Evolutionary conservation across 1,140 invertebrate genomes (phyloP).

Genomic region (Melitaea cinxia): DNA sequence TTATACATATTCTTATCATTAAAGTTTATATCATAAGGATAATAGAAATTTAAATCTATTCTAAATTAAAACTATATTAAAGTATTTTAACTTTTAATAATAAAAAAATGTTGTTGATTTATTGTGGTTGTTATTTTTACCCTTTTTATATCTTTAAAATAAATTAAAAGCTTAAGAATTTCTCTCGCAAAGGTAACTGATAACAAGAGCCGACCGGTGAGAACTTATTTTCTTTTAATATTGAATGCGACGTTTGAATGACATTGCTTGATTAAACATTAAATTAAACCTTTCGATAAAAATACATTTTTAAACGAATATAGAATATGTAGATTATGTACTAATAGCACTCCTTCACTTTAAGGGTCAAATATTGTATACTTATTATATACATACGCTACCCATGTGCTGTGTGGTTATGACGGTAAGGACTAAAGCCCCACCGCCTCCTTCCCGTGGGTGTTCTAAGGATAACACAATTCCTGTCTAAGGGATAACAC

Average conservation of each 20-base stretch:
- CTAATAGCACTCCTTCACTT: conserved; percentile 3
- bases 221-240: conserved; percentile 26
- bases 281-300: conserved; percentile 25
- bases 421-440: too few relatives aligned
- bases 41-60: too few relatives aligned
- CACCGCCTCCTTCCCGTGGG: too few relatives aligned
- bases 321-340: conserved; percentile 4
- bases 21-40: too few relatives aligned
- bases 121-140: background rate
- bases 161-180: conserved; percentile 26
- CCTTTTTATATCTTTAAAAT: conserved; percentile 3
- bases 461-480: too few relatives aligned
- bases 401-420: too few relatives aligned
- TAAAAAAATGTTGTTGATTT: background rate
- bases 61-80: too few relatives aligned
- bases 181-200: conserved; percentile 15
- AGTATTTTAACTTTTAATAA: too few relatives aligned
- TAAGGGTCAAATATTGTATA: background rate
- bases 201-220: conserved; percentile 13
- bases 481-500: too few relatives aligned
- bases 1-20: too few relatives aligned
- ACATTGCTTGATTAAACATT: conserved; percentile 29
- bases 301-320: conserved; percentile 15
- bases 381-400: too few relatives aligned
- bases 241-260: conserved; percentile 31